phyloP scores from a whole-genome alignment of 2,888 invertebrate species.

The Ligdia adustata region DNA sequence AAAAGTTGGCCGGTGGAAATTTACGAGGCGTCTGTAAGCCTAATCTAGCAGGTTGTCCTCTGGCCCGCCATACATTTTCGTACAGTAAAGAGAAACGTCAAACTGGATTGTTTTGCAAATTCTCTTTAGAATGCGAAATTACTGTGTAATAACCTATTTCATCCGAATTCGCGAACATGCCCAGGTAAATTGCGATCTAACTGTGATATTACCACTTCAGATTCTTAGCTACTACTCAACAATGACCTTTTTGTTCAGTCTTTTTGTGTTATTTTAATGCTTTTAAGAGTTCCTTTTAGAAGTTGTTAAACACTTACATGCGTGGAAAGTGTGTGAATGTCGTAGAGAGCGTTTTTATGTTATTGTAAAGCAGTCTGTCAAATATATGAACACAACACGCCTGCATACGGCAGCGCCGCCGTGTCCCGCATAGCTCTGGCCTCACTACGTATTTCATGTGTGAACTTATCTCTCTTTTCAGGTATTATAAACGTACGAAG shows the following conservation, averaged over 20 bases:
- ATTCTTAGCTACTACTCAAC: background rate
- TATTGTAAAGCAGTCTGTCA: background rate
- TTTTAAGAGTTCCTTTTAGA: slow-evolving; percentile 16
- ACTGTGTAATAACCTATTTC: slow-evolving; percentile 23
- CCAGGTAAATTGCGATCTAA: slow-evolving; percentile 38
- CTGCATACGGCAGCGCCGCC: background rate
- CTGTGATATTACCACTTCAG: background rate
- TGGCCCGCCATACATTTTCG: slow-evolving; percentile 81
- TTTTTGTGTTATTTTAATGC: slow-evolving; percentile 39
- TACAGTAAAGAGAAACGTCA: slow-evolving; percentile 80
- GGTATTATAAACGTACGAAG: slow-evolving; percentile 67
- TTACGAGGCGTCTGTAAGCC: slow-evolving; percentile 22
- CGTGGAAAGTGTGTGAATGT: background rate
- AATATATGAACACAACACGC: background rate
- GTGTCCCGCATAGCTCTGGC: background rate
- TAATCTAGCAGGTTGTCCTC: slow-evolving; percentile 43
- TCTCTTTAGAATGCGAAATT: slow-evolving; percentile 43
- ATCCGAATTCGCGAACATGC: slow-evolving; percentile 17
- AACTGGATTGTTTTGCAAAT: slow-evolving; percentile 65
- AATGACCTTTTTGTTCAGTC: slow-evolving; percentile 54
- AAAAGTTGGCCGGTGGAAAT: background rate
- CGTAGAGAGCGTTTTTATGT: background rate
- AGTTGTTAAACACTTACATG: background rate
- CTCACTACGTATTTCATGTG: background rate
- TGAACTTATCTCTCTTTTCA: slow-evolving; percentile 47